Conservation (phyloP, 2,888 invertebrate genomes). For the Formica aserva region DNA sequence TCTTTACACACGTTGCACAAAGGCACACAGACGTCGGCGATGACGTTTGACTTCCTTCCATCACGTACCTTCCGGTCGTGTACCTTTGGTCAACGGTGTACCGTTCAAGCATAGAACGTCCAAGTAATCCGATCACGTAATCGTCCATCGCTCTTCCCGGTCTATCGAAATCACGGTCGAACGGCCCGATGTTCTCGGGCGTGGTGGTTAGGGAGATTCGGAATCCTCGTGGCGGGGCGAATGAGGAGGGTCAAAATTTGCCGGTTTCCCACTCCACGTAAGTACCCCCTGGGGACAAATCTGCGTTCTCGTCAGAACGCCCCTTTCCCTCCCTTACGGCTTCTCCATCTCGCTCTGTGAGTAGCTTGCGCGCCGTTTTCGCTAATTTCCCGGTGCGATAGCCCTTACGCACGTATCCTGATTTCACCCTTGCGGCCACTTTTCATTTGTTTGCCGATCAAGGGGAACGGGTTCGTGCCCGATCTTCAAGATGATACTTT, state of each 20-base stretch:
- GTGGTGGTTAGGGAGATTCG: slow-evolving; percentile 34
- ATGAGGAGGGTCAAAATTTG: slow-evolving; percentile 72
- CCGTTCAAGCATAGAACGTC: slow-evolving; percentile 9
- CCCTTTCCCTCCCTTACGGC: slow-evolving; percentile 65
- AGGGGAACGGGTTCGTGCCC: slow-evolving; percentile 25
- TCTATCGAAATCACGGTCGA: slow-evolving; percentile 50
- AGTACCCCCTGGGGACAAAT: slow-evolving; percentile 83
- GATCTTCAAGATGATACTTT: slow-evolving; percentile 59
- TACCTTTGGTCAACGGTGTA: slow-evolving; percentile 28
- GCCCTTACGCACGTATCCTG: slow-evolving; percentile 47
- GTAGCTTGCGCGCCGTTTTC: slow-evolving; percentile 62
- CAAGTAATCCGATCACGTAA: slow-evolving; percentile 58
- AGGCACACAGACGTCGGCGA: neutral
- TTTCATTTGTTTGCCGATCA: slow-evolving; percentile 61
- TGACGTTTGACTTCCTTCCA: slow-evolving; percentile 41
- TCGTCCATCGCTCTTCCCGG: slow-evolving; percentile 47
- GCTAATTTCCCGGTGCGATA: slow-evolving; percentile 68
- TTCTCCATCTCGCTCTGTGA: slow-evolving; percentile 64
- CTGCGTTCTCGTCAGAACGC: slow-evolving; percentile 78
- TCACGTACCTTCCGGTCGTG: slow-evolving; percentile 45
- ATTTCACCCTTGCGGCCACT: slow-evolving; percentile 74
- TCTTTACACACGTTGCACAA: slow-evolving; percentile 20
- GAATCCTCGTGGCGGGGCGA: slow-evolving; percentile 19
- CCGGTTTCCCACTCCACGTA: slow-evolving; percentile 73
- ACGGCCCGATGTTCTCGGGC: slow-evolving; percentile 30